These are phyloP conservation scores for Catostylus mosaicus DNA, from an alignment of 30 jellyfish, hydroid and myxozoan species.

Conservation along the genomic window DNA sequence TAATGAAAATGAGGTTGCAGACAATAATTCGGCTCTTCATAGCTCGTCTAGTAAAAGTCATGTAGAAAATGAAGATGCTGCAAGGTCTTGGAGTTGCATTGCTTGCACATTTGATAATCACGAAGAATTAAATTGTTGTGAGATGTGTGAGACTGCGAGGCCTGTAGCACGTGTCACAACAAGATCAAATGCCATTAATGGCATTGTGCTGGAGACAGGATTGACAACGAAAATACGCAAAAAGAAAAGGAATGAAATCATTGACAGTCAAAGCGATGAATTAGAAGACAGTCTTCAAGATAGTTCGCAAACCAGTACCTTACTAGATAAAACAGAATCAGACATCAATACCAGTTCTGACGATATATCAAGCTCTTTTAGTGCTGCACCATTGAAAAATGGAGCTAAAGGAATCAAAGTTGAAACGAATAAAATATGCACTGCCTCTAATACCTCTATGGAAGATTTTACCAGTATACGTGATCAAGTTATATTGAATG, in stretches of 20 bases:
- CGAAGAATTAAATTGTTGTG: conserved; percentile 39
- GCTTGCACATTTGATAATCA: conserved; percentile 71
- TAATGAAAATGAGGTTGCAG: too few species aligned
- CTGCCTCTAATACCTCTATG: background rate
- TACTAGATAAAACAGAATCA: background rate
- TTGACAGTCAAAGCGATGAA: background rate
- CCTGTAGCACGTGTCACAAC: conserved; percentile 8
- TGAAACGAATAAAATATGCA: background rate
- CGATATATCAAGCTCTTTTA: too few species aligned
- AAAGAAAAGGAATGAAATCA: too few species aligned
- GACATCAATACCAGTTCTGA: background rate
- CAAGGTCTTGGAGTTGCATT: conserved; percentile 58
- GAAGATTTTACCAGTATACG: too few species aligned
- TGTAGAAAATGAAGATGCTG: background rate
- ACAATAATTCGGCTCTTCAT: background rate
- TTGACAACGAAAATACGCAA: background rate
- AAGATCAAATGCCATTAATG: background rate
- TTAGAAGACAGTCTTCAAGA: background rate
- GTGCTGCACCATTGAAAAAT: background rate
- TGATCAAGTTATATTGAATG: too few species aligned
- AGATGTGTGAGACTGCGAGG: conserved; percentile 64
- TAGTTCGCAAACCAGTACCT: background rate
- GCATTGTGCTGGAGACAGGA: background rate
- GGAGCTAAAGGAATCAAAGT: background rate
- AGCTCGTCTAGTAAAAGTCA: background rate